Evolutionary conservation across 1,140 invertebrate genomes (phyloP).

Genomic region (Pseudomyrmex cubaensis): DNA sequence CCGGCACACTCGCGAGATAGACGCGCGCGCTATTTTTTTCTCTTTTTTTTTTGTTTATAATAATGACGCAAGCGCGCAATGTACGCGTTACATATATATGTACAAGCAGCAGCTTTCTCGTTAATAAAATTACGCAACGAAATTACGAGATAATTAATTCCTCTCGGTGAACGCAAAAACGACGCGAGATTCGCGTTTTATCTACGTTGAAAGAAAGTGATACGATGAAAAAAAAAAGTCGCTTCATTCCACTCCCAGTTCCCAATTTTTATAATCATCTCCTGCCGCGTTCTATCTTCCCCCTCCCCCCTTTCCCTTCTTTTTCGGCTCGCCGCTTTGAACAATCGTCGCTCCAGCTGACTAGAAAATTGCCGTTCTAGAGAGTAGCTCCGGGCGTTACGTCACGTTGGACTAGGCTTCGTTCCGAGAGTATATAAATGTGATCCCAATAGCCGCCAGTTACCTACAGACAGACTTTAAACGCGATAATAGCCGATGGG

Average conservation of each 20-base stretch:
- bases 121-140: too few species aligned
- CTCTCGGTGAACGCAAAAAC: too few species aligned
- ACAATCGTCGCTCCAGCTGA: constrained; percentile 54
- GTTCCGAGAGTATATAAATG: constrained; percentile 58
- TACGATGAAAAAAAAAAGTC: too few species aligned
- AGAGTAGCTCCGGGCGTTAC: constrained; percentile 34
- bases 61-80: too few species aligned
- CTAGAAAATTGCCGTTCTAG: constrained; percentile 51
- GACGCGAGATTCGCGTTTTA: too few species aligned
- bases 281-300: neutral
- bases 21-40: too few species aligned
- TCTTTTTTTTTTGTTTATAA: too few species aligned
- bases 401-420: constrained; percentile 54
- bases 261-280: neutral
- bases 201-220: too few species aligned
- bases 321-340: constrained; percentile 41
- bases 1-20: too few species aligned
- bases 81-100: too few species aligned
- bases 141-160: too few species aligned
- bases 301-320: neutral
- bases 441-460: constrained; percentile 72
- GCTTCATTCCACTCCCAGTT: neutral
- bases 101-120: too few species aligned
- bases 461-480: constrained; percentile 74
- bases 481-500: constrained; percentile 82